These are phyloP conservation scores for Andrena bucephala DNA, from an alignment of 2,888 invertebrate species.

Conservation along the genomic window DNA sequence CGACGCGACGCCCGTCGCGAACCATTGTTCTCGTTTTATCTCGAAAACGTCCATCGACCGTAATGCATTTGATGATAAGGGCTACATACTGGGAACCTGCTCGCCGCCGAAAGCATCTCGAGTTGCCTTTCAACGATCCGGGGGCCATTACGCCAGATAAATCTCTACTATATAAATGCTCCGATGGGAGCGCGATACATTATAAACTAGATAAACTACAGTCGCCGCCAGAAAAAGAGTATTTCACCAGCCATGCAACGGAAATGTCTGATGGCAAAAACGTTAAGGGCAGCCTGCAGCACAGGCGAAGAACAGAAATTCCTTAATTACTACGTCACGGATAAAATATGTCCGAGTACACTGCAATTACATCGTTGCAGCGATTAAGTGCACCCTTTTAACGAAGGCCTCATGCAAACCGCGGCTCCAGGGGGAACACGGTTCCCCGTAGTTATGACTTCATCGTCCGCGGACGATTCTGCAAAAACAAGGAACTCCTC, in stretches of 20 bases:
- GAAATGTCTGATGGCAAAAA: not conserved
- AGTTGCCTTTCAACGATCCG: not conserved
- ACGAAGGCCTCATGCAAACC: slow-evolving; percentile 6
- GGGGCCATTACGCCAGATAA: not conserved
- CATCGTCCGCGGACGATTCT: slow-evolving; percentile 20
- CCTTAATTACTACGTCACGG: slow-evolving; percentile 8
- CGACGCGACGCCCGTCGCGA: not conserved
- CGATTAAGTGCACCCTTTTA: slow-evolving; percentile 16
- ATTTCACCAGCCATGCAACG: not conserved
- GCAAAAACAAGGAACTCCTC: slow-evolving; percentile 15
- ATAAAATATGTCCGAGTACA: slow-evolving; percentile 2
- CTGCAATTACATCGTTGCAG: slow-evolving; percentile 9
- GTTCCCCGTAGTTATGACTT: slow-evolving; percentile 9
- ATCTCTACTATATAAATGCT: not conserved
- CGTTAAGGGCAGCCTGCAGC: not conserved
- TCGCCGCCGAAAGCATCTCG: not conserved
- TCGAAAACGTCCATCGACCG: not conserved
- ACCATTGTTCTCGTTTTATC: slow-evolving; percentile 5
- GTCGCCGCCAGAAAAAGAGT: not conserved
- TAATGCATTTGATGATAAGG: not conserved
- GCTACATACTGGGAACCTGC: not conserved
- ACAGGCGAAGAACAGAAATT: not conserved
- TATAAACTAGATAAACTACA: too few species aligned
- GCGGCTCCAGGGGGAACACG: not conserved
- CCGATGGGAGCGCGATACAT: not conserved